A percentile compares a stretch with the other conserved stretches of the same genome.
These are phyloP conservation scores for Athripsodes cinereus DNA, from an alignment of 2,888 invertebrate genomes.

Conservation along the genomic window DNA sequence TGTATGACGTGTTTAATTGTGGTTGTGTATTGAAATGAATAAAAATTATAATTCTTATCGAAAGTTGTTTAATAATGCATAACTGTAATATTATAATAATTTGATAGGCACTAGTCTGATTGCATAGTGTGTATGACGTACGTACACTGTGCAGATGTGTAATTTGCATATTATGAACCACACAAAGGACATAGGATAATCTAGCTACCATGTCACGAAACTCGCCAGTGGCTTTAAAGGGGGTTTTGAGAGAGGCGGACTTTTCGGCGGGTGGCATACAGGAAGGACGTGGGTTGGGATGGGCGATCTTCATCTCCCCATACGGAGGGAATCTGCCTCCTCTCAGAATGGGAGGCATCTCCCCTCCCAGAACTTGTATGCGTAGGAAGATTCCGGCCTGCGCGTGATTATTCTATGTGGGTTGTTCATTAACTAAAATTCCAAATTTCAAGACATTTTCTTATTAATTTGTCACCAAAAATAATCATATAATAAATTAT, in stretches of 20 bases:
- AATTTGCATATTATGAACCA: too few species aligned
- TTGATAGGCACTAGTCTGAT: too few species aligned
- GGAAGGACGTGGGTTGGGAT: slow-evolving; percentile 28
- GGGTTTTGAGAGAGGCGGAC: slow-evolving; percentile 39
- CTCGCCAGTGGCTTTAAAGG: slow-evolving; percentile 56
- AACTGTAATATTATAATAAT: too few species aligned
- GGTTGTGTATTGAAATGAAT: too few species aligned
- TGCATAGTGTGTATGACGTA: too few species aligned
- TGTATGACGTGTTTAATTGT: too few species aligned
- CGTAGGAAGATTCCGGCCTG: slow-evolving; percentile 26
- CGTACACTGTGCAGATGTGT: too few species aligned
- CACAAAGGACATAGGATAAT: neutral
- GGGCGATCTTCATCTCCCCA: slow-evolving; percentile 37
- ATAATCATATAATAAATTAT: too few species aligned
- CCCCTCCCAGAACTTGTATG: slow-evolving; percentile 17
- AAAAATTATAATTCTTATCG: too few species aligned
- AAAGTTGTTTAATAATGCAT: too few species aligned
- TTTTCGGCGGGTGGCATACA: slow-evolving; percentile 27
- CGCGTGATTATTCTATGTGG: slow-evolving; percentile 25
- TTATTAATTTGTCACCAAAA: too few species aligned
- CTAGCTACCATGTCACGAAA: slow-evolving; percentile 34
- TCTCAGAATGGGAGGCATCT: slow-evolving; percentile 18
- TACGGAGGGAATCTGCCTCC: slow-evolving; percentile 38
- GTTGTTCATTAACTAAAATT: slow-evolving; percentile 4
- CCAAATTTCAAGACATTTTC: neutral